Evolutionary conservation across 1,140 invertebrate genomes (phyloP).

Genomic region (Zaprionus kolodkinae): DNA sequence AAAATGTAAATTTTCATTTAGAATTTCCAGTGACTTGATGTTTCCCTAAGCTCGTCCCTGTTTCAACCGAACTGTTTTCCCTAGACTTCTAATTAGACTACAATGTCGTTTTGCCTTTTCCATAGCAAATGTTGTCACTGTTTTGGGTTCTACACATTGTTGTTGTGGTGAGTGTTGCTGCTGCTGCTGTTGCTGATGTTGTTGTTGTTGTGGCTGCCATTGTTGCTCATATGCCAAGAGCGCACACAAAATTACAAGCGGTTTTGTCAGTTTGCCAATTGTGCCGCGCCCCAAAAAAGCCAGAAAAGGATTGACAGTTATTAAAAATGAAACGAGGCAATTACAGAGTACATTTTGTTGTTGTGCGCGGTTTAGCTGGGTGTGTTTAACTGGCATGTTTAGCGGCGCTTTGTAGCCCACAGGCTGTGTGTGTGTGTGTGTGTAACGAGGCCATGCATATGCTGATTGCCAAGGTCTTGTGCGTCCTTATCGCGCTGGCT

Average conservation of each 20-base stretch:
- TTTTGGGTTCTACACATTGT: slow-evolving; percentile 42
- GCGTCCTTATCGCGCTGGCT: slow-evolving; percentile 52
- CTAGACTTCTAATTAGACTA: neutral
- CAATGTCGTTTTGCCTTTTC: slow-evolving; percentile 15
- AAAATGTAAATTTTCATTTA: slow-evolving; percentile 2
- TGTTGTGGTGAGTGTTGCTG: neutral
- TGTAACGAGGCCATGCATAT: slow-evolving; percentile 59
- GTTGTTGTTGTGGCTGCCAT: slow-evolving; percentile 27
- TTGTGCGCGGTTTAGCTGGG: slow-evolving; percentile 42
- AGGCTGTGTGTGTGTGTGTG: slow-evolving; percentile 11
- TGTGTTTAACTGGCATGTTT: slow-evolving; percentile 76
- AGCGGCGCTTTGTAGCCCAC: slow-evolving; percentile 61
- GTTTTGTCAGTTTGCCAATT: slow-evolving; percentile 71
- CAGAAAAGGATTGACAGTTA: slow-evolving; percentile 78
- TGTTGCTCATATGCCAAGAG: slow-evolving; percentile 57
- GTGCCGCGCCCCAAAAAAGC: slow-evolving; percentile 61
- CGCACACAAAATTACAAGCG: slow-evolving; percentile 66
- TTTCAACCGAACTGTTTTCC: neutral
- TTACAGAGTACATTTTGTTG: slow-evolving; percentile 71
- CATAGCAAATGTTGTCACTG: slow-evolving; percentile 26
- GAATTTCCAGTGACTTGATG: neutral
- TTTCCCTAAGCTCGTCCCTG: neutral
- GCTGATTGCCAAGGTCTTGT: slow-evolving; percentile 64
- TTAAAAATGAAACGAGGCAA: slow-evolving; percentile 81
- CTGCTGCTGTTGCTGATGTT: neutral